phyloP scores from a whole-genome alignment of 2,797 vertebrate species.

The Spheniscus humboldti region DNA sequence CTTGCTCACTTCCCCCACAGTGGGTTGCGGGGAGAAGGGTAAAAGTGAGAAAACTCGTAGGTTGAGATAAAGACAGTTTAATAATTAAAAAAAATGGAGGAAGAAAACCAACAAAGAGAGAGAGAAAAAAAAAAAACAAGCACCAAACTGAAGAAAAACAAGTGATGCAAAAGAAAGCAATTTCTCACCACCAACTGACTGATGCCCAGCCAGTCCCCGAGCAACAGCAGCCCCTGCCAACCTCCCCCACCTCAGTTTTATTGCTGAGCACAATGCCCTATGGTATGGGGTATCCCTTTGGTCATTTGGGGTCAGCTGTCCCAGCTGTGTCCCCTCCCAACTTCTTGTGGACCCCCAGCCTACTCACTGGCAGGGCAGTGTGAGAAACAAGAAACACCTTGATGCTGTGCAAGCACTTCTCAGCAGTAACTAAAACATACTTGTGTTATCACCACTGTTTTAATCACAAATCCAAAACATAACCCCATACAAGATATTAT shows the following conservation, averaged over 20 bases:
- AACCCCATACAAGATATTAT: neutral
- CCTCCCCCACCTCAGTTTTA: neutral
- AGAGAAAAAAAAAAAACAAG: neutral
- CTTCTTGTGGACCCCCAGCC: neutral
- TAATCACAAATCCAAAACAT: neutral
- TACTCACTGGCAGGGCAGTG: neutral
- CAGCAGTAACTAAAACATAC: neutral
- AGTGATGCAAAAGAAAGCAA: neutral
- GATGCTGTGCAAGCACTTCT: neutral
- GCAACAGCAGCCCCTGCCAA: accelerated
- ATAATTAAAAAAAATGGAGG: neutral
- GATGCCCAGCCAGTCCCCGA: neutral
- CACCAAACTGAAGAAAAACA: neutral
- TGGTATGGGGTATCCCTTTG: neutral
- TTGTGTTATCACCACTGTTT: neutral
- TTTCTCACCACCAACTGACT: neutral
- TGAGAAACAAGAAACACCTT: neutral
- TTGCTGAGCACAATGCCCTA: neutral
- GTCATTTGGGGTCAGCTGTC: neutral
- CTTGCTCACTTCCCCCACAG: neutral
- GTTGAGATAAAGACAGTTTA: neutral
- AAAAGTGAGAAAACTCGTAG: neutral
- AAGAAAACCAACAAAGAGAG: neutral
- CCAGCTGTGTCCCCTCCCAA: neutral
- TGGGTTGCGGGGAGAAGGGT: neutral